Evolutionary conservation across 1,140 invertebrate genomes (phyloP).

Genomic region (Drosophila lowei): DNA sequence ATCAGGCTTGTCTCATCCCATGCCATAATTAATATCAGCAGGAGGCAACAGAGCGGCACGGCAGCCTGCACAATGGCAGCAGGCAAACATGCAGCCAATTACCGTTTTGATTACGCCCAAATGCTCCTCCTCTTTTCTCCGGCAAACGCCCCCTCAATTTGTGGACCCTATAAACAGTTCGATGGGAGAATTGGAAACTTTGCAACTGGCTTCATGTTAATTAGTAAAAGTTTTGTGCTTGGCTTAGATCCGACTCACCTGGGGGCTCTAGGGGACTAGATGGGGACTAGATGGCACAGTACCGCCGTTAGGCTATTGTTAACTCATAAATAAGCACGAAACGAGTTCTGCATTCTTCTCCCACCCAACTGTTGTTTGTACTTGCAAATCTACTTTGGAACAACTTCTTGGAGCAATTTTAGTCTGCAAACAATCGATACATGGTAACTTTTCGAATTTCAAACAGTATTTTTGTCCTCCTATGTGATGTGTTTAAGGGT

Average conservation of each 20-base stretch:
- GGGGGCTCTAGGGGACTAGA: no score
- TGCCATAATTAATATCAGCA: slow-evolving; percentile 36
- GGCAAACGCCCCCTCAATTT: slow-evolving; percentile 23
- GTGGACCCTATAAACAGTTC: slow-evolving; percentile 27
- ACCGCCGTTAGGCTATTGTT: slow-evolving; percentile 9
- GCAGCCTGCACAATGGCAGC: slow-evolving; percentile 42
- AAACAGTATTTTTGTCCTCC: no score
- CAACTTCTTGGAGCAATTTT: no score
- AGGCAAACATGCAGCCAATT: slow-evolving; percentile 44
- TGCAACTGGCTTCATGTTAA: slow-evolving; percentile 35
- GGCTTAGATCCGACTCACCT: slow-evolving; percentile 14
- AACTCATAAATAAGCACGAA: slow-evolving; percentile 5
- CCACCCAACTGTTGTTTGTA: no score
- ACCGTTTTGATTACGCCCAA: slow-evolving; percentile 43
- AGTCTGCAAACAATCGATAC: no score
- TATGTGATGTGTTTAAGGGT: no score
- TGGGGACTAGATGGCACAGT: background rate
- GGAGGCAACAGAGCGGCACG: slow-evolving; percentile 2
- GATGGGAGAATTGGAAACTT: slow-evolving; percentile 41
- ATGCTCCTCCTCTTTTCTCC: slow-evolving; percentile 6
- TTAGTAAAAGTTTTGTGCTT: slow-evolving; percentile 41
- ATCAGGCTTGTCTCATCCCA: slow-evolving; percentile 6
- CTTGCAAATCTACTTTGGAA: no score
- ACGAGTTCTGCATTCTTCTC: no score
- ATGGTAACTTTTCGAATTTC: no score